Conservation (phyloP, 2,888 invertebrate genomes). For the Acrobasis consociella region DNA sequence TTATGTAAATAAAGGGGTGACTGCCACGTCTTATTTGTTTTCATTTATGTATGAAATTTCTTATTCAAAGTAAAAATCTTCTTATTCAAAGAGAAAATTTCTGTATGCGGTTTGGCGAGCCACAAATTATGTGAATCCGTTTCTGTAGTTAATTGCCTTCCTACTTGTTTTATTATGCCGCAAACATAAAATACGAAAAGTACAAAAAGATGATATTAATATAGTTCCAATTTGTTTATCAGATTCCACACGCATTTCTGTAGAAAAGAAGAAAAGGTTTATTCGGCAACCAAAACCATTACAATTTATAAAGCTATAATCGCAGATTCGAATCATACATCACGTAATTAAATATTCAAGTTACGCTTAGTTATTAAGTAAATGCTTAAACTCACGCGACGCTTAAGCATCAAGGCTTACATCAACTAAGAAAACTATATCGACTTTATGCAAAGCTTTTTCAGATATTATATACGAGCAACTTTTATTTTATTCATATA, state of each 20-base stretch:
- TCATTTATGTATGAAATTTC: too few species aligned
- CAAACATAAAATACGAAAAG: background rate
- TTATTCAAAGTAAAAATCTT: too few species aligned
- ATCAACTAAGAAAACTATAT: background rate
- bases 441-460: background rate
- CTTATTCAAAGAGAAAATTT: too few species aligned
- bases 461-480: background rate
- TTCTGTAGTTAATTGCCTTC: background rate
- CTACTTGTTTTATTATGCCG: background rate
- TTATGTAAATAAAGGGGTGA: too few species aligned
- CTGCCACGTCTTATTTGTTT: too few species aligned
- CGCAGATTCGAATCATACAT: too few species aligned
- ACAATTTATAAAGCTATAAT: too few species aligned
- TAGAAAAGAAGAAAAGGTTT: too few species aligned
- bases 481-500: background rate
- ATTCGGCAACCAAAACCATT: too few species aligned
- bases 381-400: conserved; percentile 9
- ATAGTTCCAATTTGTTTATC: background rate
- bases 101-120: background rate
- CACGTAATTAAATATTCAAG: background rate
- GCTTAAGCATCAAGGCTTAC: background rate
- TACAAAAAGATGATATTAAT: background rate
- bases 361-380: conserved; percentile 7
- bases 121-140: background rate
- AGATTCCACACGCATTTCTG: too few species aligned